Percentiles rank a stretch among this genome's conserved stretches.
Conservation (phyloP, 1,140 invertebrate genomes). For the Calephelis nemesis region DNA sequence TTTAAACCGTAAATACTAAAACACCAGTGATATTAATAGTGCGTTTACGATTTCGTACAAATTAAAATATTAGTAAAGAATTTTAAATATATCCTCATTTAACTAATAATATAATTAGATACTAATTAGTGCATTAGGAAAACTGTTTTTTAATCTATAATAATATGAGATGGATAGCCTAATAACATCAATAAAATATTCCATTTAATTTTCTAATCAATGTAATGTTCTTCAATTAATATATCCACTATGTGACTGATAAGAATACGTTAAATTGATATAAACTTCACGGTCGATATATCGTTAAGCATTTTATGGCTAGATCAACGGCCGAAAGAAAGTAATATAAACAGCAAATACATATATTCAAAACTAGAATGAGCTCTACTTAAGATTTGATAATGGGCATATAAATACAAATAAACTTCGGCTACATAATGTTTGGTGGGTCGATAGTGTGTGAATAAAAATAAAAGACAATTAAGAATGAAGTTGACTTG, state of each 20-base stretch:
- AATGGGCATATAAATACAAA: conserved; percentile 21
- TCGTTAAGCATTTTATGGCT: conserved; percentile 37
- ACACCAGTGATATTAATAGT: too few relatives aligned
- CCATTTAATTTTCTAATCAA: conserved; percentile 61
- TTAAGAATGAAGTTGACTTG: conserved; percentile 16
- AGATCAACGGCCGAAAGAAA: conserved; percentile 28
- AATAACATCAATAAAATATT: conserved; percentile 59
- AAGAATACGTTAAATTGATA: conserved; percentile 56
- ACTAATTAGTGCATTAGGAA: neutral
- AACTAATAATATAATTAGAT: conserved; percentile 4
- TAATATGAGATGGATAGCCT: conserved; percentile 7
- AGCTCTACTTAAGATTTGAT: conserved; percentile 20
- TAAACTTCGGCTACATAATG: neutral
- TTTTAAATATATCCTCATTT: neutral
- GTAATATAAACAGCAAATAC: conserved; percentile 29
- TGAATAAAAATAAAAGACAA: conserved; percentile 16
- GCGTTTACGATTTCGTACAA: neutral
- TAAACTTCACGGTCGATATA: conserved; percentile 41
- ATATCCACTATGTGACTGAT: conserved; percentile 42
- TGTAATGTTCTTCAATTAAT: conserved; percentile 53
- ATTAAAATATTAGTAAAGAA: neutral
- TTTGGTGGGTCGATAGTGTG: neutral
- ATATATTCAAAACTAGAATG: conserved; percentile 25
- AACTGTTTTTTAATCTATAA: neutral
- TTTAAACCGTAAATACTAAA: too few relatives aligned